These are phyloP conservation scores for Spialia ferax DNA, from an alignment of 2,888 invertebrate genomes.

Conservation along the genomic window DNA sequence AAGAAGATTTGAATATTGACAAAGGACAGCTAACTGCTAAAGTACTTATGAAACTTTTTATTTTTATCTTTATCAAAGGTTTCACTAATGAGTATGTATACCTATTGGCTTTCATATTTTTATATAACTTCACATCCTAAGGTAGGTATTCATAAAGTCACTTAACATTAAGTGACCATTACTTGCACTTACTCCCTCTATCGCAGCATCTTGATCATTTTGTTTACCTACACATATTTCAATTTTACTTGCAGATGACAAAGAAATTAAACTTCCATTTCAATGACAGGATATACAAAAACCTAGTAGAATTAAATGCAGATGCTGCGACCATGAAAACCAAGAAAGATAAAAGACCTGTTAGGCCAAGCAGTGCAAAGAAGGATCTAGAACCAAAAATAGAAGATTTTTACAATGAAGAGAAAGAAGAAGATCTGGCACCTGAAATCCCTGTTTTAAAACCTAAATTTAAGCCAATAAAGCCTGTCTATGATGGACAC, in stretches of 20 bases:
- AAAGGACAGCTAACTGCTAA: conserved; percentile 59
- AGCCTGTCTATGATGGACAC: conserved; percentile 62
- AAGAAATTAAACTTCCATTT: conserved; percentile 79
- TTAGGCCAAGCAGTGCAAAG: conserved; percentile 55
- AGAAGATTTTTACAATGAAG: conserved; percentile 76
- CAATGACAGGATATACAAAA: conserved; percentile 77
- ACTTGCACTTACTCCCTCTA: no score
- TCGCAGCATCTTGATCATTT: no score
- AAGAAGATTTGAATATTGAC: conserved; percentile 60
- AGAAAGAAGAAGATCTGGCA: conserved; percentile 62
- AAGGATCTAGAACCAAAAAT: conserved; percentile 78
- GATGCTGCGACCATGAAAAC: conserved; percentile 56
- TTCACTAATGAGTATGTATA: no score
- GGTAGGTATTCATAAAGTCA: no score
- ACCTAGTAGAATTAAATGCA: conserved; percentile 78
- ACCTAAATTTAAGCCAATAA: conserved; percentile 67
- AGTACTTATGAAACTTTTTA: conserved; percentile 55
- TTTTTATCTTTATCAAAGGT: neutral
- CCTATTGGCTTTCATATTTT: no score
- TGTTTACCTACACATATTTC: neutral
- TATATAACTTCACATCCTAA: no score
- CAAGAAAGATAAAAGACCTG: conserved; percentile 52
- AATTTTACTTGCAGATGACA: conserved; percentile 64
- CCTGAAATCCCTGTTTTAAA: conserved; percentile 66
- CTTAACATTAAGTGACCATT: no score